Base-by-base conservation (phyloP, 1,140 invertebrate genomes). In the Oncopeltus fasciatus region DNA sequence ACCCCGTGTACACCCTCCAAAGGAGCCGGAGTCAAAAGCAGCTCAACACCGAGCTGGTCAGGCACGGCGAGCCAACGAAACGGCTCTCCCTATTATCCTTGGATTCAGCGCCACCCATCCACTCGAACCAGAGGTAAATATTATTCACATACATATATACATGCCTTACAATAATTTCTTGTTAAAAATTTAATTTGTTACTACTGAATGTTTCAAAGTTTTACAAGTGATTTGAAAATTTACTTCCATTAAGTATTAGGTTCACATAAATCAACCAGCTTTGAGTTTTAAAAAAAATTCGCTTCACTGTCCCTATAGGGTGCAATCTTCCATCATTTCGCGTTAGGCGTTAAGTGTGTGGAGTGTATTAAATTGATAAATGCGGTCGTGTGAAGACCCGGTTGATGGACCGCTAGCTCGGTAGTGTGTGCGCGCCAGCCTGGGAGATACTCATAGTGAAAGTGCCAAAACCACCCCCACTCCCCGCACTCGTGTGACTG, bases 11-110 rank as follows among this genome's bases (percentile, higher is more conserved):
- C 65, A 71, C 72, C 49, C 69, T 81, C 66, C 77, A 80, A 64
- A 74, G 82, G 57, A 77, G 79, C 61, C 74, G 82, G 62, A 83
- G 82, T 27, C 83, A 83, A 66, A 89, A 89, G 72, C 86, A 88
- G 69, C 77, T 89, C 29, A 89, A 88, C 72, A 86, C 83, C 21
- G 83, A 81, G 63, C 71, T 80, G 51, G 75, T 80, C 11, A 76
- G 79, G 64, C 77, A 80, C 68, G 74, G 80, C 43, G 73, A 75
- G 27, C 65, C 60, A 43, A 57, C 64, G 62, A 77, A 77, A 65
- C 71, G 75, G 65, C 73, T 76, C 63, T 76, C 75, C 3, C 67
- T 74, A 57, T 70, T 76, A 31, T 73, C 70, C 60, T 62, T 68
- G n/a, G 67, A 70, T 60, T 71, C 70, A n/a, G 28, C 43, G 18